Evolutionary conservation across 2,113 vertebrate genomes (phyloP), one percentile per base, ranked within the genome.

Genomic region (Polypterus senegalus): DNA sequence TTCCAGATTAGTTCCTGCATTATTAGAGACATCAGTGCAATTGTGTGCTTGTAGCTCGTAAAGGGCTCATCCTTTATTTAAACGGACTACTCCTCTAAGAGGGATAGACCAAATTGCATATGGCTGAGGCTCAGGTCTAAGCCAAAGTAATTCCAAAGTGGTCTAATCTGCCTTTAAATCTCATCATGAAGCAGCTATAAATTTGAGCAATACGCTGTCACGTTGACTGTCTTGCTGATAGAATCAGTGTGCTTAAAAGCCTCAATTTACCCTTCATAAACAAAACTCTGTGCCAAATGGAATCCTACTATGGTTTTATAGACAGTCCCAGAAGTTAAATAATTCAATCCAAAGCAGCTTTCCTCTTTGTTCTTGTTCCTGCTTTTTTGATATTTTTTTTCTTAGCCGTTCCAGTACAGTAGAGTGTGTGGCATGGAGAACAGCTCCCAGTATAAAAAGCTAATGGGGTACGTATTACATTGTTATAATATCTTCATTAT

Each of bases 131-230:
- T 66, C 64, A 65, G 69, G 61, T 65, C 65, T 61, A 61, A 63
- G 57, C 67, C 56, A 6, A 58, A 46, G 62, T 69, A 59, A 62
- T 72, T 72, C 63, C 61, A 66, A 63, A 68, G 61, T 55, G 67
- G 57, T 63, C 59, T 70, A 72, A 72, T 70, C 68, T 68, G 61
- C 65, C 48, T 59, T 63, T 63, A 70, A 73, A 65, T 53, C 59
- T 61, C 67, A 59, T 52, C 66, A 66, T 63, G 66, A 71, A 61
- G 69, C 66, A 61, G 65, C 65, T 59, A 69, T 73, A 69, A 67
- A 71, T 71, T 71, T 71, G 52, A 61, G 65, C 69, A 67, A 65
- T 69, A 48, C 47, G 47, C 63, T 70, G 68, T 72, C 65, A 72
- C 65, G 67, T 58, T 67, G 69, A 63, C 62, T 69, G 66, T 68